phyloP scores from a whole-genome alignment of 1,140 invertebrate species.

The Hyles euphorbiae region DNA sequence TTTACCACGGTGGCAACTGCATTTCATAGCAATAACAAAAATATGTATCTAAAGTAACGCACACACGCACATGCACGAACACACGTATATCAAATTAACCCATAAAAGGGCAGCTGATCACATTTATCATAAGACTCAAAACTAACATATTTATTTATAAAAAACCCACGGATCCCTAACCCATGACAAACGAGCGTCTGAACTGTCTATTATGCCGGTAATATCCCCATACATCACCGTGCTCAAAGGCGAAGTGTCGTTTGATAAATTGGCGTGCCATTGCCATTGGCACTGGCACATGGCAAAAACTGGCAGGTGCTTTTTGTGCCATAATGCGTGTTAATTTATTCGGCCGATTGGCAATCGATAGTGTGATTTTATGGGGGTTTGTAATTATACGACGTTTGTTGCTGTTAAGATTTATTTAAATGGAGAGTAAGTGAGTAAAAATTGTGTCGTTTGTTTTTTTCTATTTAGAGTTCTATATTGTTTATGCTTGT shows the following conservation, averaged over 20 bases:
- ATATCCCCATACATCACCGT: slow-evolving; percentile 64
- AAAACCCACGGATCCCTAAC: slow-evolving; percentile 19
- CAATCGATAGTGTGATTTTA: not conserved
- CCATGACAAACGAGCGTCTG: slow-evolving; percentile 46
- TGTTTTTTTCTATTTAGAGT: too few species aligned
- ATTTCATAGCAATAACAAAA: too few species aligned
- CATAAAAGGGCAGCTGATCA: too few species aligned
- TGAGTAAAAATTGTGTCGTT: too few species aligned
- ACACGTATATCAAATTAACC: too few species aligned
- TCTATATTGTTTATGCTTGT: too few species aligned
- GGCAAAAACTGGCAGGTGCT: slow-evolving; percentile 4
- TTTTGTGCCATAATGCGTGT: not conserved
- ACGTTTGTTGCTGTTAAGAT: too few species aligned
- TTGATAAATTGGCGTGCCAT: slow-evolving; percentile 10
- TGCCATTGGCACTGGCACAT: slow-evolving; percentile 6
- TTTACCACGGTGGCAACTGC: too few species aligned
- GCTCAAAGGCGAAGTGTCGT: slow-evolving; percentile 32
- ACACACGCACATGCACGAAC: too few species aligned
- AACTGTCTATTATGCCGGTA: slow-evolving; percentile 55
- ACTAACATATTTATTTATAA: not conserved
- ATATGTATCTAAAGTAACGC: too few species aligned
- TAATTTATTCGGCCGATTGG: slow-evolving; percentile 1
- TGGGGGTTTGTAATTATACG: not conserved
- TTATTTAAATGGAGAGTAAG: too few species aligned
- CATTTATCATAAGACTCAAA: too few species aligned